phyloP scores from a whole-genome alignment of 30 jellyfish, hydroid and myxozoan species.

The Chironex yamaguchii region DNA sequence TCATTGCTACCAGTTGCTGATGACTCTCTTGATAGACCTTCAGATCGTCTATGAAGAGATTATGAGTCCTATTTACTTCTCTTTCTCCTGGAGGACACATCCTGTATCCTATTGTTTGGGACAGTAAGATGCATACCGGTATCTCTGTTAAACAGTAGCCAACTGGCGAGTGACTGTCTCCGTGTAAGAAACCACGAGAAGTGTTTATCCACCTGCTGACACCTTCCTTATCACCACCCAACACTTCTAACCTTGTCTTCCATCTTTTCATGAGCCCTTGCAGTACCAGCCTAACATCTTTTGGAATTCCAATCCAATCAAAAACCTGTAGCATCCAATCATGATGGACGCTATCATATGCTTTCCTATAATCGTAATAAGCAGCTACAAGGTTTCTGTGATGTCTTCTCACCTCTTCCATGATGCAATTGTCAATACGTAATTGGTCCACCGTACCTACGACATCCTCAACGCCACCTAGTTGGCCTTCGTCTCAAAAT shows the following conservation, averaged over 20 bases:
- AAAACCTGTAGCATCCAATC: conserved; percentile 3
- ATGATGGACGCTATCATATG: conserved; percentile 1
- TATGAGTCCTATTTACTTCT: too few species aligned
- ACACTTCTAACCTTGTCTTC: conserved; percentile 14
- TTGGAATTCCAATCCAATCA: conserved; percentile 7
- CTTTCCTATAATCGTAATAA: too few species aligned
- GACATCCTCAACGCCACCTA: conserved; percentile 1
- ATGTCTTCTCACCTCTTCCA: neutral
- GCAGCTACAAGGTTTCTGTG: neutral
- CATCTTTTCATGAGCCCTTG: too few species aligned
- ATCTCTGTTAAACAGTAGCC: conserved; percentile 20
- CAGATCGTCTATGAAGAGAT: too few species aligned
- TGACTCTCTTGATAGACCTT: too few species aligned
- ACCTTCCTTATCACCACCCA: neutral
- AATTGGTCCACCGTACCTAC: conserved; percentile 8
- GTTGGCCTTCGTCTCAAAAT: conserved; percentile 9
- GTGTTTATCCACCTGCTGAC: conserved; percentile 33
- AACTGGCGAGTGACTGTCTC: conserved; percentile 34
- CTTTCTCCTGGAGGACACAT: too few species aligned
- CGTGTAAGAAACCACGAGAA: conserved; percentile 13
- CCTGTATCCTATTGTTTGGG: too few species aligned
- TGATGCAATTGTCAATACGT: neutral
- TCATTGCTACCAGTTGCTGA: too few species aligned
- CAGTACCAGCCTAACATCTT: neutral
- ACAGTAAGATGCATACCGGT: too few species aligned